Percentiles rank a stretch among this genome's conserved stretches.
Conservation (phyloP, 2,888 invertebrate species). For the Boloria selene region DNA sequence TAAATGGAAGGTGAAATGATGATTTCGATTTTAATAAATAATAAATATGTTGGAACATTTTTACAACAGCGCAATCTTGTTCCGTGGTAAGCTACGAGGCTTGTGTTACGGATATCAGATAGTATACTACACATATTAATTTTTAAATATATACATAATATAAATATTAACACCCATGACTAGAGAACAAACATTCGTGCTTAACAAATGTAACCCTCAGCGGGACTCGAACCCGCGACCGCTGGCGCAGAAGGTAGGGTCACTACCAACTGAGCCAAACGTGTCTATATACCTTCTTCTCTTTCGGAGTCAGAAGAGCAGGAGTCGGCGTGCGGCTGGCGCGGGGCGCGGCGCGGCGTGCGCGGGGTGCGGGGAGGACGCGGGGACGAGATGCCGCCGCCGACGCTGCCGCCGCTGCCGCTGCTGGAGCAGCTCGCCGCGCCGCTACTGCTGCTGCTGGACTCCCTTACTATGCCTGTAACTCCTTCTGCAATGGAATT, state of each 20-base stretch:
- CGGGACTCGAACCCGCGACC: no score
- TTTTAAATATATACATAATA: no score
- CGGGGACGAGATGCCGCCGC: conserved; percentile 50
- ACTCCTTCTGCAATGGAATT: conserved; percentile 35
- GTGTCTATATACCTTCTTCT: conserved; percentile 78
- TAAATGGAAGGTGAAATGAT: not conserved
- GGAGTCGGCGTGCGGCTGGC: conserved; percentile 60
- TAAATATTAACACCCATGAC: no score
- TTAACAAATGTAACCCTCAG: no score
- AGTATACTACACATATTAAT: no score
- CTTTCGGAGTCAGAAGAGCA: conserved; percentile 84
- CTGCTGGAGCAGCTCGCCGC: conserved; percentile 54
- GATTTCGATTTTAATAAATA: not conserved
- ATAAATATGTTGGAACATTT: no score
- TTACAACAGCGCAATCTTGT: no score
- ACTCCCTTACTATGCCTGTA: conserved; percentile 47
- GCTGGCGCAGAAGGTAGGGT: no score
- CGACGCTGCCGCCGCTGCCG: conserved; percentile 47
- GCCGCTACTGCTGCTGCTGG: conserved; percentile 65
- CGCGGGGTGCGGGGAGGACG: conserved; percentile 65
- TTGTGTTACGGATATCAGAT: no score
- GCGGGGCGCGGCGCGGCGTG: conserved; percentile 48
- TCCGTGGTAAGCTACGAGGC: no score
- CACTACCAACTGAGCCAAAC: no score
- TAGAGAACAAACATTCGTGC: no score